A percentile compares a stretch with the other conserved stretches of the same genome.
phyloP scores from a whole-genome alignment of 1,140 invertebrate genomes.

The Papilio dardanus region DNA sequence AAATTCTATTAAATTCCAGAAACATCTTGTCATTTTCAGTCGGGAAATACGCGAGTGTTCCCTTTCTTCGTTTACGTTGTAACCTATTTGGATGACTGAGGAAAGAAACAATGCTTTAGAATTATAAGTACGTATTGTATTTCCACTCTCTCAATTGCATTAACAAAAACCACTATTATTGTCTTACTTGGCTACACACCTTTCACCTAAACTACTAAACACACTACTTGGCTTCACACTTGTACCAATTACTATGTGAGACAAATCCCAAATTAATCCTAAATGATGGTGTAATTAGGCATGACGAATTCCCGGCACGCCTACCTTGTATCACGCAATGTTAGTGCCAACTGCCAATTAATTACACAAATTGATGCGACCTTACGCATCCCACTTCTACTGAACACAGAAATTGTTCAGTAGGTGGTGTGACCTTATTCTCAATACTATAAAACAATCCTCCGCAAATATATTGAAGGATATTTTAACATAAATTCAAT shows the following conservation, averaged over 20 bases:
- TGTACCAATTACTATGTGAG: neutral
- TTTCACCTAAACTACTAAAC: too few relatives aligned
- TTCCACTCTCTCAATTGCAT: neutral
- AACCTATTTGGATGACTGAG: neutral
- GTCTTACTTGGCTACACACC: too few relatives aligned
- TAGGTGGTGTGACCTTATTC: constrained; percentile 38
- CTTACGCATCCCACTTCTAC: constrained; percentile 41
- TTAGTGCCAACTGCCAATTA: constrained; percentile 39
- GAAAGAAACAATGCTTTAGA: too few relatives aligned
- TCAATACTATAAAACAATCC: neutral
- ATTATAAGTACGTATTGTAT: neutral
- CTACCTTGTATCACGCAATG: constrained; percentile 21
- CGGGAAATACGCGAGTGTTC: neutral
- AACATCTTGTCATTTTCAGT: neutral
- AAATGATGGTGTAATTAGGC: neutral
- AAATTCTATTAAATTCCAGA: neutral
- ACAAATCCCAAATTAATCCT: constrained; percentile 3
- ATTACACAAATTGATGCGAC: constrained; percentile 38
- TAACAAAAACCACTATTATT: too few relatives aligned
- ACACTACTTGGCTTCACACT: neutral
- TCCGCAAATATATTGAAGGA: neutral
- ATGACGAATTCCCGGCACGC: constrained; percentile 34
- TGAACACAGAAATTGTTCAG: constrained; percentile 36
- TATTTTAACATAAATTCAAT: neutral
- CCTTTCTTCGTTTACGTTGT: neutral